Evolutionary conservation across 2,797 vertebrate species (phyloP), one percentile per base, ranked within the genome.

Genomic region (Botia kubotai): DNA sequence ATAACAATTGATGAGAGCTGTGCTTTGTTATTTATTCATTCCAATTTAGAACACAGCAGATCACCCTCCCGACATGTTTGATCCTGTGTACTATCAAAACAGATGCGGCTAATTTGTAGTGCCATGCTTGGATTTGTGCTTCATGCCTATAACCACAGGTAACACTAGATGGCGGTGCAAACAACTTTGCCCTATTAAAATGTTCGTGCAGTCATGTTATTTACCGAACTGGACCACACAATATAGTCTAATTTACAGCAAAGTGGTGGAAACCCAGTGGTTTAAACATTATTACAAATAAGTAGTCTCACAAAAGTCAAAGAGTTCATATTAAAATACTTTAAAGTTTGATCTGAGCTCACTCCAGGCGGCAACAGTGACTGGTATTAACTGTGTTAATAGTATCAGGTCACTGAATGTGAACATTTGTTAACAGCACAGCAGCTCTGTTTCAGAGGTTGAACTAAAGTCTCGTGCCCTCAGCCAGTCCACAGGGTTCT

Each of bases 101-200:
- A 23, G 12, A 39, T 16, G 17, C 26, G 10, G n/a, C 39, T 48
- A 43, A 3, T 43, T 16, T 39, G 33, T 79, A 39, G 68, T 79
- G 57, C 46, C 57, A 71, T 62, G 39, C 23, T 70, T 50, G 2
- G 17, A 36, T 69, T 60, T 52, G 21, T 67, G 12, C 2, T 8
- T 39, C 55, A 16, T 6, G 21, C 33, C 8, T 36, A 57, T 80
- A 68, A 65, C 4, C 73, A 36, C 60, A 60, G 21, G 2, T 58
- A 72, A 74, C 85, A 80, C 75, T 76, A 80, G 85, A 68, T 80
- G 82, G 82, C 80, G 80, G 72, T 66, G 26, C 23, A 10, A 52
- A 79, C 23, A 79, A 46, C 23, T 26, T 70, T 53, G 66, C 46
- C 62, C n/a, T 67, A 50, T 26, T 62, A 72, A 46, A 76, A 21